phyloP scores from a whole-genome alignment of 2,888 invertebrate species.

The Octonoba sinensis region DNA sequence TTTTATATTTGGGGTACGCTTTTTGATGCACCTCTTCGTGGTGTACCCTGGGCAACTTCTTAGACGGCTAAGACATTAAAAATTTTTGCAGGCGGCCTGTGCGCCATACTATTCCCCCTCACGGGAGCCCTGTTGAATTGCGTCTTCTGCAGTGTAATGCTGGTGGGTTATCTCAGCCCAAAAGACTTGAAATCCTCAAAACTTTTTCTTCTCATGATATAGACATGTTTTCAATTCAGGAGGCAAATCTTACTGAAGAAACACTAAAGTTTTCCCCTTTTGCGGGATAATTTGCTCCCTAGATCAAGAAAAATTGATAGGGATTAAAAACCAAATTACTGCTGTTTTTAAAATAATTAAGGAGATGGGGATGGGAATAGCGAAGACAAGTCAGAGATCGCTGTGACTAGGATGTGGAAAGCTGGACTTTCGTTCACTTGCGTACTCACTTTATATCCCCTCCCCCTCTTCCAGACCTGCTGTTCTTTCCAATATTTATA shows the following conservation, averaged over 20 bases:
- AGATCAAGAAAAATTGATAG: conserved; percentile 4
- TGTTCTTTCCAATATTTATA: neutral
- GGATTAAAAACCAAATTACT: neutral
- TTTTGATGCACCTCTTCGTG: too few species aligned
- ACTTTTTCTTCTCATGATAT: neutral
- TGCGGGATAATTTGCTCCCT: neutral
- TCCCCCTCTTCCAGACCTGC: neutral
- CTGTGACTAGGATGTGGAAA: neutral
- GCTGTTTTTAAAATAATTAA: neutral
- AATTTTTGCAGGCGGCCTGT: too few species aligned
- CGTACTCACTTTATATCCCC: neutral
- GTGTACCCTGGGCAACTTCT: too few species aligned
- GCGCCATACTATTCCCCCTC: too few species aligned
- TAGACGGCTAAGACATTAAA: too few species aligned
- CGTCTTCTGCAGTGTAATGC: conserved; percentile 1
- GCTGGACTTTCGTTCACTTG: neutral
- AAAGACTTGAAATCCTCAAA: neutral
- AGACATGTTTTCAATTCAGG: neutral
- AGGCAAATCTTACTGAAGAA: neutral
- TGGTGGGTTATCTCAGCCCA: neutral
- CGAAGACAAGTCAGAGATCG: neutral
- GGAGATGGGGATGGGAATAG: neutral
- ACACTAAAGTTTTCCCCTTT: neutral
- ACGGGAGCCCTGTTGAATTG: neutral
- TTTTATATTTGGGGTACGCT: too few species aligned